Evolutionary conservation across 2,113 vertebrate genomes (phyloP), one percentile per base, ranked within the genome.

Genomic region (Puma concolor): DNA sequence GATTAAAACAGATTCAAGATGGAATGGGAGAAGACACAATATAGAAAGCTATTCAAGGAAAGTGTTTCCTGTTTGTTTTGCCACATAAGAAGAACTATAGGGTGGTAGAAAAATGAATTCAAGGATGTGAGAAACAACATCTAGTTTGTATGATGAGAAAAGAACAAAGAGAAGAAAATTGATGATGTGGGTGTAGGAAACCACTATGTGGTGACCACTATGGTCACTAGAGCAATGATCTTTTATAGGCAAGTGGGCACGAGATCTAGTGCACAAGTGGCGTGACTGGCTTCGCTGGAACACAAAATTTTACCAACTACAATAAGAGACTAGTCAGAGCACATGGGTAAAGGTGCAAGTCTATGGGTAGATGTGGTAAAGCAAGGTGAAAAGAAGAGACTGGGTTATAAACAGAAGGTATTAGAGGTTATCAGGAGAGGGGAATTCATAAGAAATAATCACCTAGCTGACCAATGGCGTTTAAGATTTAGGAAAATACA

Each of bases 291-390:
- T 89, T 41, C 12, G 15, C 25, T 38, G 33, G 48, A 84, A 69
- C 23, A 57, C 31, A 69, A 4, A 89, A 76, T 21, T 7, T 76
- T 50, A 60, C 16, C 21, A 33, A 31, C 13, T 72, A 7, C 15
- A 57, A 25, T 14, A 48, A 41, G 15, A 69, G 6, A 9, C 27
- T 41, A 29, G 8, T 29, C n/a, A 63, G 31, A 69, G 19, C 52
- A 50, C 10, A 0, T 8, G 11, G 14, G 3, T 50, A 27, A 84
- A 38, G 1, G 8, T 29, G 6, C 0, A 33, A 11, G n/a, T 89
- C 36, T 77, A 14, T 14, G 36, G 7, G 33, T 36, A 13, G n/a
- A 54, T 81, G 33, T 44, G 29, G 29, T 81, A 16, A 7, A 81
- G 44, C 1, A 94, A 44, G 25, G n/a, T 19, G 41, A 29, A 27